Percentiles rank a stretch among this genome's conserved stretches.
phyloP scores from a whole-genome alignment of 2,797 vertebrate genomes.

The Helicolenus hilgendorfi region DNA sequence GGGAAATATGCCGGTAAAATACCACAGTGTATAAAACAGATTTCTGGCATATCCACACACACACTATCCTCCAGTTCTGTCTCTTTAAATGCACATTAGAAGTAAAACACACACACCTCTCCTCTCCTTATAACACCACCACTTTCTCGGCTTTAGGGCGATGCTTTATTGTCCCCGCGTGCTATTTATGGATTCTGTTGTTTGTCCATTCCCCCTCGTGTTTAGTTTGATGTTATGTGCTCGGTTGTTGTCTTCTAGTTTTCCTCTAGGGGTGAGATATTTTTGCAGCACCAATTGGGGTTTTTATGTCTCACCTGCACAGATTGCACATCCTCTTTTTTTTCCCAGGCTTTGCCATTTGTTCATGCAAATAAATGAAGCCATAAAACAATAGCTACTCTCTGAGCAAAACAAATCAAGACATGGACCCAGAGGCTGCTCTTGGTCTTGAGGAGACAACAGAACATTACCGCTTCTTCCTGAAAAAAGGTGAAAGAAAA shows the following conservation, averaged over 20 bases:
- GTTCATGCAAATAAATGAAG: constrained; percentile 21
- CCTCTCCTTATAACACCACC: not conserved
- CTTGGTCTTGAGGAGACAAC: not conserved
- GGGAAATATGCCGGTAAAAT: not conserved
- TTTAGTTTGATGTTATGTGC: constrained; percentile 14
- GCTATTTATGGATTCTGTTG: constrained; percentile 29
- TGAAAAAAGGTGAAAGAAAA: not conserved
- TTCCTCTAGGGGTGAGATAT: constrained; percentile 28
- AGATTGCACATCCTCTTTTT: constrained; percentile 12
- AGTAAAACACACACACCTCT: not conserved
- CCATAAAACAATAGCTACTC: constrained; percentile 22
- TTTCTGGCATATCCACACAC: not conserved
- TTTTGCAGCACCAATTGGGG: constrained; percentile 2
- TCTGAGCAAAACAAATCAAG: constrained; percentile 9
- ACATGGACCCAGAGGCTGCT: constrained; percentile 8
- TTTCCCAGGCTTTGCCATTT: constrained; percentile 22
- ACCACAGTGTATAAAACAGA: not conserved
- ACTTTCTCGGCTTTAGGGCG: not conserved
- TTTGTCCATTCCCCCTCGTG: constrained; percentile 23
- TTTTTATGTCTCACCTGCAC: constrained; percentile 35
- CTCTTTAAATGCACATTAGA: not conserved
- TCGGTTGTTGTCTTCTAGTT: not conserved
- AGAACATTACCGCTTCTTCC: not conserved
- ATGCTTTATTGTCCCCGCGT: constrained; percentile 20
- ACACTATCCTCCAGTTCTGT: not conserved